Evolutionary conservation across 2,888 invertebrate genomes (phyloP).

Genomic region (Galerucella pusilla): DNA sequence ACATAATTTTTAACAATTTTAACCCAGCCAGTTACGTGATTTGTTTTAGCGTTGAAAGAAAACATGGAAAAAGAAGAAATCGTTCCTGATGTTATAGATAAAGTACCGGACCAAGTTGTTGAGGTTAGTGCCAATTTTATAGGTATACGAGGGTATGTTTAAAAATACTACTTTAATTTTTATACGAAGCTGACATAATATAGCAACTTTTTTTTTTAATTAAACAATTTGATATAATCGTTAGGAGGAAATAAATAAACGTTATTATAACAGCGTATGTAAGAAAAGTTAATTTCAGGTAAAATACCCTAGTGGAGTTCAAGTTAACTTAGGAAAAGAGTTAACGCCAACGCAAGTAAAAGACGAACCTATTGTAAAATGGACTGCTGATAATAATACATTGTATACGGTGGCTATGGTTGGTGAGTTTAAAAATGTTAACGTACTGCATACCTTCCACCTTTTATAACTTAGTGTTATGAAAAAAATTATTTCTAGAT

Average conservation of each 20-base stretch:
- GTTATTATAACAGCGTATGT: not conserved
- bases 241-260: not conserved
- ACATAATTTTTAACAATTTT: not conserved
- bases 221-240: too few species aligned
- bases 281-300: constrained; percentile 34
- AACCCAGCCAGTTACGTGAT: not conserved
- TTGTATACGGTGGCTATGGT: constrained; percentile 73
- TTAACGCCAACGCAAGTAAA: constrained; percentile 58
- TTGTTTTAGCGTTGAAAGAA: not conserved
- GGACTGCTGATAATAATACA: constrained; percentile 63
- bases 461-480: not conserved
- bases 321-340: constrained; percentile 54
- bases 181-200: too few species aligned
- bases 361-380: constrained; percentile 66
- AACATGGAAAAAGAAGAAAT: constrained; percentile 57
- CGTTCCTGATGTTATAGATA: constrained; percentile 59
- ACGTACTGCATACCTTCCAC: not conserved
- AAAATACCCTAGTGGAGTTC: constrained; percentile 52
- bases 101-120: constrained; percentile 50
- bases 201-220: too few species aligned
- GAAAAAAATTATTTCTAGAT: constrained; percentile 66
- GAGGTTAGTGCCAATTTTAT: constrained; percentile 44
- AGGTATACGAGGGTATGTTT: not conserved
- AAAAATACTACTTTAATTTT: not conserved
- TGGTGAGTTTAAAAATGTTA: constrained; percentile 38